Evolutionary conservation across 1,140 invertebrate species (phyloP), one percentile per base, ranked within the genome.

Genomic region (Agrilus planipennis): DNA sequence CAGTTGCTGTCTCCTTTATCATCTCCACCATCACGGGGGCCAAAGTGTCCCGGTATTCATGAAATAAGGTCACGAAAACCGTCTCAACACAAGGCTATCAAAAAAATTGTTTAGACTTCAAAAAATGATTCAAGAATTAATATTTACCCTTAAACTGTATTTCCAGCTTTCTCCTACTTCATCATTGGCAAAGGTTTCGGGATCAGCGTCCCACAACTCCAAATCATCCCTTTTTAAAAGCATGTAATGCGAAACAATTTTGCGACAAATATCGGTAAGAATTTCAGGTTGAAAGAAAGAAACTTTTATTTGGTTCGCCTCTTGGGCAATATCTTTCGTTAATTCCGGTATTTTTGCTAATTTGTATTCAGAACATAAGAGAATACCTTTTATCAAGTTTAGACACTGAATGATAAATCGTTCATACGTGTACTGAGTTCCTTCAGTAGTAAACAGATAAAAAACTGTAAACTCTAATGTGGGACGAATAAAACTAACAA

Each of bases 111-210:
- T n/a, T n/a, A n/a, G n/a, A n/a, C n/a, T n/a, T n/a, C n/a, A n/a
- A n/a, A n/a, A n/a, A n/a, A n/a, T 20, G 11, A 36, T 11, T 34
- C 20, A 36, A 36, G 34, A 9, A 30, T 27, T 39, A 44, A 41
- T 32, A 65, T 66, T 71, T 67, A 87, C 85, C 70, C 82, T 75
- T 31, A 93, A 64, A 52, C 77, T 88, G 57, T 89, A 95, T 60
- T 89, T 93, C 83, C 87, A 93, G 27, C 83, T 81, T 62, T 94
- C 89, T 9, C 87, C 87, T 17, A 76, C 75, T 65, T 91, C 88
- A 58, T 92, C 88, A 38, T 79, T 76, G 40, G 79, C 81, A 65
- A 89, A 94, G 47, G 76, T 80, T 68, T 95, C 90, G 0, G 90
- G 88, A 66, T 93, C 84, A 7, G 75, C 73, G 54, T 89, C 83